Conservation (phyloP, 2,888 invertebrate genomes). For the Drosophila nigricruria region DNA sequence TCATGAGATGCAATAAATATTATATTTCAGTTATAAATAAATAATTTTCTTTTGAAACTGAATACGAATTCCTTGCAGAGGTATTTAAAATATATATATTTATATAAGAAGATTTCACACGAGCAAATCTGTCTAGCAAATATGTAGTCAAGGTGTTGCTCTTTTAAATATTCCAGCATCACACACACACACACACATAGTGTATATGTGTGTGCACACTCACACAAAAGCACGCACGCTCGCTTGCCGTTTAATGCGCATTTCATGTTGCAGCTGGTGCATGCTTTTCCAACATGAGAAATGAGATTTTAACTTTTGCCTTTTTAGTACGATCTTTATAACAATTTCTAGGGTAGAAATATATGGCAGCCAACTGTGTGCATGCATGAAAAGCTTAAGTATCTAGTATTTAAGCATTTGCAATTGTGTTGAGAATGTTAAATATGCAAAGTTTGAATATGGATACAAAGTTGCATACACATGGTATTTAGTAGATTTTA, state of each 20-base stretch:
- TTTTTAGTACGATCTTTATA: slow-evolving; percentile 1
- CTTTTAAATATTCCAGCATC: background rate
- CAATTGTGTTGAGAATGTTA: background rate
- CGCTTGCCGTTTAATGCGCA: slow-evolving; percentile 5
- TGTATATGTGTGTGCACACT: too few species aligned
- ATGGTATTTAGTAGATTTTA: too few species aligned
- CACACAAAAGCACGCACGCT: slow-evolving; percentile 1
- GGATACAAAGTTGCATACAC: too few species aligned
- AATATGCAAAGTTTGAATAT: too few species aligned
- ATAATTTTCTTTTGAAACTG: background rate
- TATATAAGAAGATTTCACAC: background rate
- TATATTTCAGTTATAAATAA: background rate
- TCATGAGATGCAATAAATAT: background rate
- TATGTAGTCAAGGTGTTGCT: background rate
- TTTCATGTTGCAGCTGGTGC: slow-evolving; percentile 15
- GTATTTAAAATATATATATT: background rate
- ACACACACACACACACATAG: background rate
- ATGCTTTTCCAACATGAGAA: slow-evolving; percentile 2
- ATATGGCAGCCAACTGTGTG: background rate
- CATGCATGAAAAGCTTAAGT: background rate
- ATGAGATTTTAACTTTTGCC: slow-evolving; percentile 12
- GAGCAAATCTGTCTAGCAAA: background rate
- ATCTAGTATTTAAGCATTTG: too few species aligned
- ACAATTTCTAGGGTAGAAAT: background rate
- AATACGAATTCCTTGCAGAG: background rate